phyloP scores from a whole-genome alignment of 2,888 invertebrate genomes.

The Seladonia tumulorum region DNA sequence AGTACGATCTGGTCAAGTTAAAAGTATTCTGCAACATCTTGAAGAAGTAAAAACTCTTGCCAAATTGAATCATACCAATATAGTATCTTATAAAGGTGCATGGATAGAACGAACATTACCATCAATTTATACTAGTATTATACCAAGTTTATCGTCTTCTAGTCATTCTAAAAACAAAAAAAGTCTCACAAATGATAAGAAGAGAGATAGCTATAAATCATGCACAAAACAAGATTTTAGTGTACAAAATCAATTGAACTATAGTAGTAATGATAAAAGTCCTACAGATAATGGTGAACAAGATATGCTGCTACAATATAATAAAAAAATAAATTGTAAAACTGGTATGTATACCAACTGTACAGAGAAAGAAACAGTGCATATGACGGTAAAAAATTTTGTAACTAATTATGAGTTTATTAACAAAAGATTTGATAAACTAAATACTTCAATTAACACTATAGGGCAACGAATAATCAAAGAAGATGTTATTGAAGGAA shows the following conservation, averaged over 20 bases:
- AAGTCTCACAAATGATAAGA: not conserved
- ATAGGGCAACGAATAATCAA: slow-evolving; percentile 66
- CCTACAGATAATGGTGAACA: slow-evolving; percentile 18
- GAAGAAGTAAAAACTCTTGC: slow-evolving; percentile 93
- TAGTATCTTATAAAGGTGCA: slow-evolving; percentile 93
- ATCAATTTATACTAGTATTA: slow-evolving; percentile 19
- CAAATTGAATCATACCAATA: slow-evolving; percentile 91
- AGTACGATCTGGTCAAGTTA: slow-evolving; percentile 88
- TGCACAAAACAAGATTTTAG: slow-evolving; percentile 31
- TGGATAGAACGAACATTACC: slow-evolving; percentile 89
- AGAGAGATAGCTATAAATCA: slow-evolving; percentile 23
- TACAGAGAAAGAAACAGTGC: not conserved
- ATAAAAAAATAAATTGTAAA: slow-evolving; percentile 39
- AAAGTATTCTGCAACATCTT: slow-evolving; percentile 88
- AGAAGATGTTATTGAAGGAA: slow-evolving; percentile 38
- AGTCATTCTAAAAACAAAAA: not conserved
- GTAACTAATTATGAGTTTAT: slow-evolving; percentile 57
- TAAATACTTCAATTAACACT: slow-evolving; percentile 63
- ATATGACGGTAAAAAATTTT: slow-evolving; percentile 46
- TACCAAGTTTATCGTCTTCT: slow-evolving; percentile 26
- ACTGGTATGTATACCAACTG: slow-evolving; percentile 63
- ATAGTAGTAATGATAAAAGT: slow-evolving; percentile 19
- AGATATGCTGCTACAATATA: not conserved
- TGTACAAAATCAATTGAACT: not conserved
- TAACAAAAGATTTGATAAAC: slow-evolving; percentile 65